phyloP scores from a whole-genome alignment of 2,888 invertebrate genomes.

The Drosophila paramelanica region DNA sequence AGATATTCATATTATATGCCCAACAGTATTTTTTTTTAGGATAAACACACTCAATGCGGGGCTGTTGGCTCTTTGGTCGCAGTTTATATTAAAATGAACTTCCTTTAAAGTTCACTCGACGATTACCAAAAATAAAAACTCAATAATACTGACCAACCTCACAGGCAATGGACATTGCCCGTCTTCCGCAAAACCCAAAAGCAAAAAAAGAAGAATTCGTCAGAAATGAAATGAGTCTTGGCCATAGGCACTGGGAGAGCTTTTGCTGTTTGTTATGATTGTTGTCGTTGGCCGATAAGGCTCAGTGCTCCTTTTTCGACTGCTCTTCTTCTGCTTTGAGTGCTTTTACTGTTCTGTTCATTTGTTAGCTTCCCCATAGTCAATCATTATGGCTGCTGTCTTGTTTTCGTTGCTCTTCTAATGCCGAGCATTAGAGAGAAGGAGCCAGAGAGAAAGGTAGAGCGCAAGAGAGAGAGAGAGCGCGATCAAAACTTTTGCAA shows the following conservation, averaged over 20 bases:
- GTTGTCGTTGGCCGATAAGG: slow-evolving; percentile 21
- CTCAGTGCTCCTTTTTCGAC: slow-evolving; percentile 18
- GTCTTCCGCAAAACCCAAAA: slow-evolving; percentile 7
- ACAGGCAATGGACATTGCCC: slow-evolving; percentile 36
- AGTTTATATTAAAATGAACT: slow-evolving; percentile 6
- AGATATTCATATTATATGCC: no score
- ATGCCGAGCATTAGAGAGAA: slow-evolving; percentile 31
- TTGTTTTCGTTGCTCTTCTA: slow-evolving; percentile 47
- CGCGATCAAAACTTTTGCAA: slow-evolving; percentile 62
- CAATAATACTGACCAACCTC: slow-evolving; percentile 66
- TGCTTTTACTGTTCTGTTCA: slow-evolving; percentile 6
- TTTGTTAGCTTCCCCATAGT: slow-evolving; percentile 24
- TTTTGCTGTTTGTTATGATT: slow-evolving; percentile 17
- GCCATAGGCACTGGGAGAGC: slow-evolving; percentile 17
- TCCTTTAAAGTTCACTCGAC: slow-evolving; percentile 39
- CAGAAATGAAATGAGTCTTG: slow-evolving; percentile 36
- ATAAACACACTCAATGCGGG: background rate
- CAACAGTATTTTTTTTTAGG: no score
- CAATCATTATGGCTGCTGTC: slow-evolving; percentile 33
- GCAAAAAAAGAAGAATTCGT: slow-evolving; percentile 28
- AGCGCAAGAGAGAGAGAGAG: slow-evolving; percentile 12
- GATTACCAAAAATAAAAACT: slow-evolving; percentile 12
- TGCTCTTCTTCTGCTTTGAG: background rate
- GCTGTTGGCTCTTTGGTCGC: background rate
- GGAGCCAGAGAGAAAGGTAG: background rate